A percentile compares a stretch with the other conserved stretches of the same genome.
These are phyloP conservation scores for Mungos mungo DNA, from an alignment of 2,113 vertebrate genomes.

Conservation along the genomic window DNA sequence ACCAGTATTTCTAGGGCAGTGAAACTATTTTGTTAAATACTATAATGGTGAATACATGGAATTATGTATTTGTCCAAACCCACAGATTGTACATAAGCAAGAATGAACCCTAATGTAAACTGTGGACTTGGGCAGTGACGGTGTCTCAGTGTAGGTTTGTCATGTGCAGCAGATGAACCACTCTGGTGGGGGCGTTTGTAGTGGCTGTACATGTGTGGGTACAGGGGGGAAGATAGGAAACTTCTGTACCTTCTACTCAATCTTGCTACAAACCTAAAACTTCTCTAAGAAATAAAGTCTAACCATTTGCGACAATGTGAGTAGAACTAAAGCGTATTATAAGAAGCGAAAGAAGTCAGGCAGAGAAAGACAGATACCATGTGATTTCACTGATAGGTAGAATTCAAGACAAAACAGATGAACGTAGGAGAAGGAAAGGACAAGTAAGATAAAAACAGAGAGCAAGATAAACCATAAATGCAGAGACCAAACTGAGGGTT, in stretches of 20 bases:
- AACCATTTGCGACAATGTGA: too few species aligned
- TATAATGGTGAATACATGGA: neutral
- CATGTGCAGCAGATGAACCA: neutral
- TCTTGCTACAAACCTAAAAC: neutral
- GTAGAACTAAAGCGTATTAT: too few species aligned
- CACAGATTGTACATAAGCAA: neutral
- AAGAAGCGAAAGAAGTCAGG: too few species aligned
- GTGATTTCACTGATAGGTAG: too few species aligned
- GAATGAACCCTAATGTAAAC: neutral
- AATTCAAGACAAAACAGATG: too few species aligned
- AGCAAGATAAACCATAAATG: too few species aligned
- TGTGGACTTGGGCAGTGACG: neutral
- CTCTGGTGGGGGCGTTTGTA: neutral
- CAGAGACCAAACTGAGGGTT: too few species aligned
- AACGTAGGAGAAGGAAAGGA: too few species aligned
- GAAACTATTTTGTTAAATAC: neutral
- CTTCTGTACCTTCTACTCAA: neutral
- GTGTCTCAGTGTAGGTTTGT: fast-evolving
- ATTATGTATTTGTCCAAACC: neutral
- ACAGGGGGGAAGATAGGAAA: neutral
- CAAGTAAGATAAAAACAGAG: too few species aligned
- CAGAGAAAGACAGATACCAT: too few species aligned
- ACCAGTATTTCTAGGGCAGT: neutral
- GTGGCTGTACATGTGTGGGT: neutral
- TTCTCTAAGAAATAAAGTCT: neutral